Conservation (phyloP, 64 coral and sea anemone genomes). For the Platygyra sinensis region DNA sequence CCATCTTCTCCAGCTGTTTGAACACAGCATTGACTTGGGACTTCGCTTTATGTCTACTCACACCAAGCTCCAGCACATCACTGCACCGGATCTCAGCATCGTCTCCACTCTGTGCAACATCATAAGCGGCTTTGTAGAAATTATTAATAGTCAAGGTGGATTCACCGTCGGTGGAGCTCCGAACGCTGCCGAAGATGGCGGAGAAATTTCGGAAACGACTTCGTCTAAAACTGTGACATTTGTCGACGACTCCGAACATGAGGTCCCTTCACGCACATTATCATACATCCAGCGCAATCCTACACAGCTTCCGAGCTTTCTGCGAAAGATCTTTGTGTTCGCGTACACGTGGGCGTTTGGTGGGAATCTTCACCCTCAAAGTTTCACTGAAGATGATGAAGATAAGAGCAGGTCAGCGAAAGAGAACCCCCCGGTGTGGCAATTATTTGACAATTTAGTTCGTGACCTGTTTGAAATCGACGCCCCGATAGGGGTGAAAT, state of each 20-base stretch:
- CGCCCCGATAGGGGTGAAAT: slow-evolving; percentile 35
- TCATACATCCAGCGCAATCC: slow-evolving; percentile 76
- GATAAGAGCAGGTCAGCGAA: slow-evolving; percentile 3
- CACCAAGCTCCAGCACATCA: slow-evolving; percentile 52
- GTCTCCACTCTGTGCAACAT: slow-evolving; percentile 77
- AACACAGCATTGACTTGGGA: slow-evolving; percentile 69
- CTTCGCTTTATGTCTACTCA: slow-evolving; percentile 60
- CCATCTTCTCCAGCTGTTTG: slow-evolving; percentile 66
- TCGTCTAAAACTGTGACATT: slow-evolving; percentile 68
- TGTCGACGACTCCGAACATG: slow-evolving; percentile 49
- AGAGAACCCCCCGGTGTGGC: slow-evolving; percentile 10
- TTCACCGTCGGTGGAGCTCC: slow-evolving; percentile 4
- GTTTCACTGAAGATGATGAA: slow-evolving; percentile 68
- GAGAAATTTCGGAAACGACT: slow-evolving; percentile 20
- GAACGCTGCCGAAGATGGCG: not conserved
- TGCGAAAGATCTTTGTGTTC: slow-evolving; percentile 90
- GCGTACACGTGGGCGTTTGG: slow-evolving; percentile 95
- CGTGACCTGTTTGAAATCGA: slow-evolving; percentile 76
- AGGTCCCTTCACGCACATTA: slow-evolving; percentile 3
- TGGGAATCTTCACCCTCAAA: slow-evolving; percentile 55
- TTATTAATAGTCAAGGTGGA: slow-evolving; percentile 66
- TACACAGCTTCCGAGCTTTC: slow-evolving; percentile 61
- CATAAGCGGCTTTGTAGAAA: slow-evolving; percentile 72
- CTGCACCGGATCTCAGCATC: slow-evolving; percentile 66
- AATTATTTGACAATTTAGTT: slow-evolving; percentile 77